Conservation (phyloP, 2,113 vertebrate species). For the Pyrgilauda ruficollis region DNA sequence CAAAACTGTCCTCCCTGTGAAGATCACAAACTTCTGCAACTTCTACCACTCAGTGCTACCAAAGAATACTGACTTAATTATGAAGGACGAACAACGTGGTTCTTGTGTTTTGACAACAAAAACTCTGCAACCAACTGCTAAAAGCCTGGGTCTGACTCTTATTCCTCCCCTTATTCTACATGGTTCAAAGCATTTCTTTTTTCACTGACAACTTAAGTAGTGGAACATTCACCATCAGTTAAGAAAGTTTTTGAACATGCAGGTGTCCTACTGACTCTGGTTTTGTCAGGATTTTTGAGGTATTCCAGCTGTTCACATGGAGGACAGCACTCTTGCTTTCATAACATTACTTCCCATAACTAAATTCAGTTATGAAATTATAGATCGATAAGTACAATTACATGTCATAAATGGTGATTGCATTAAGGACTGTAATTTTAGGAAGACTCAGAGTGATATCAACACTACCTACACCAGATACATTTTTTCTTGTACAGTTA, state of each 20-base stretch:
- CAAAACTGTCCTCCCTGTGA: background rate
- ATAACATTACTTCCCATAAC: background rate
- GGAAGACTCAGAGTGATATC: background rate
- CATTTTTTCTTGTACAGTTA: background rate
- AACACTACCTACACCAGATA: background rate
- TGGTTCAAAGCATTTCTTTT: background rate
- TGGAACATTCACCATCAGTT: background rate
- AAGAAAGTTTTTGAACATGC: background rate
- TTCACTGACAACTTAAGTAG: background rate
- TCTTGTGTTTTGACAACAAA: background rate
- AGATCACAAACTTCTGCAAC: background rate
- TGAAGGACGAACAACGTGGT: background rate
- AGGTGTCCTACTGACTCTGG: background rate
- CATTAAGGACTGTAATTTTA: background rate
- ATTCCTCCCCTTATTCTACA: background rate
- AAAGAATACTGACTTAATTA: background rate
- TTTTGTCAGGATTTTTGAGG: background rate
- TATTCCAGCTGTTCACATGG: background rate
- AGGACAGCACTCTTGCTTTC: background rate
- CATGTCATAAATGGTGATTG: background rate
- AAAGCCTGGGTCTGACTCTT: background rate
- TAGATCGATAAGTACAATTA: background rate
- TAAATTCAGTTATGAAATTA: background rate
- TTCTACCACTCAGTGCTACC: background rate
- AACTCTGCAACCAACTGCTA: background rate